phyloP scores from a whole-genome alignment of 2,888 invertebrate genomes.

The Thymelicus lineola region DNA sequence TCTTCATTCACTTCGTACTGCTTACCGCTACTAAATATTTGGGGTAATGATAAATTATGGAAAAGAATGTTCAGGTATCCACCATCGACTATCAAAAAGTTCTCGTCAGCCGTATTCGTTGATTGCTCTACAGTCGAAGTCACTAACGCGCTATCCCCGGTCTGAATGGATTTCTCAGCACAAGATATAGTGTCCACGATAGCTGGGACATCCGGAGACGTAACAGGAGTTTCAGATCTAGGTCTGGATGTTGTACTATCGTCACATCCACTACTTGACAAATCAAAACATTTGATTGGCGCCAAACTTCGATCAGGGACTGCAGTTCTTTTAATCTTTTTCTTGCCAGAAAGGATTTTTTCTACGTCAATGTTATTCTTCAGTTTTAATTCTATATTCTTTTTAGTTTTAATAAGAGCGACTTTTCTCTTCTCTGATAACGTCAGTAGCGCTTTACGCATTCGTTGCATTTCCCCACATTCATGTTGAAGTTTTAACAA shows the following conservation, averaged over 20 bases:
- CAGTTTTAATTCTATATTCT: constrained; percentile 72
- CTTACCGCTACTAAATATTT: constrained; percentile 73
- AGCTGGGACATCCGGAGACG: constrained; percentile 27
- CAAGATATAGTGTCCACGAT: constrained; percentile 47
- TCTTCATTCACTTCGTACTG: constrained; percentile 79
- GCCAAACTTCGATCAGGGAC: constrained; percentile 59
- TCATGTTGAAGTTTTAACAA: constrained; percentile 87
- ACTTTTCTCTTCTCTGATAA: constrained; percentile 75
- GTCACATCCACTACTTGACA: constrained; percentile 76
- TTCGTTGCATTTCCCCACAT: constrained; percentile 88
- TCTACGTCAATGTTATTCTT: constrained; percentile 69
- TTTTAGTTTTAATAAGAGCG: constrained; percentile 76
- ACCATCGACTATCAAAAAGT: constrained; percentile 73
- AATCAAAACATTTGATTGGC: constrained; percentile 76
- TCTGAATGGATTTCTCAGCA: constrained; percentile 73
- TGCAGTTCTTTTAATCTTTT: constrained; percentile 65
- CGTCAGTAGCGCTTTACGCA: constrained; percentile 74
- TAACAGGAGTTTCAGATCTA: constrained; percentile 43
- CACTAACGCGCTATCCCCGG: constrained; percentile 57
- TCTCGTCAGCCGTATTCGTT: constrained; percentile 61
- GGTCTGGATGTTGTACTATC: constrained; percentile 55
- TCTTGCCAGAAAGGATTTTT: constrained; percentile 69
- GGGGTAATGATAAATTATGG: constrained; percentile 67
- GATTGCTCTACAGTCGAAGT: constrained; percentile 45
- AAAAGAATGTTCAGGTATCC: constrained; percentile 76